Percentiles rank a stretch among this genome's conserved stretches.
phyloP scores from a whole-genome alignment of 2,888 invertebrate species.

The Amphipoea oculea region DNA sequence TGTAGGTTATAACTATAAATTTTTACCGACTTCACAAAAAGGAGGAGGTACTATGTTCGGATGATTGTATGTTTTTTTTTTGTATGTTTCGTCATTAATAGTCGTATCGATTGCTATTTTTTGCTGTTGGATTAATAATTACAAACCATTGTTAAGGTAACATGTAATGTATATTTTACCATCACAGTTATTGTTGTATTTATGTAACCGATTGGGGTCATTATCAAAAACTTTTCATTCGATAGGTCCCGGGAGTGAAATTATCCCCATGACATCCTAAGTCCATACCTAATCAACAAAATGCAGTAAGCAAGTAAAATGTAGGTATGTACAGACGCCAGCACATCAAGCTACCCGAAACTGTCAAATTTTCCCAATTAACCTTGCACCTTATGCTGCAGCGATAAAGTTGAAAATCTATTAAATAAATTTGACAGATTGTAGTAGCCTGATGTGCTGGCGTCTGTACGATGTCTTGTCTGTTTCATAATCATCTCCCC shows the following conservation, averaged over 20 bases:
- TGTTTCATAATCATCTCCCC: background rate
- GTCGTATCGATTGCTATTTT: slow-evolving; percentile 13
- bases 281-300: slow-evolving; percentile 25
- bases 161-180: slow-evolving; percentile 24
- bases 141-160: background rate
- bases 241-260: too few species aligned
- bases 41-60: too few species aligned
- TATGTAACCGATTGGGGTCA: background rate
- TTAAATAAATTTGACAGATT: too few species aligned
- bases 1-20: background rate
- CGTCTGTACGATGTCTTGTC: too few species aligned
- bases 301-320: background rate
- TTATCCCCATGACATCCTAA: too few species aligned
- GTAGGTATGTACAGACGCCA: too few species aligned
- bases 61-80: too few species aligned
- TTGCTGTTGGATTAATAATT: background rate
- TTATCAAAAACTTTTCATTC: background rate
- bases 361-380: too few species aligned
- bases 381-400: too few species aligned
- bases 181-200: background rate
- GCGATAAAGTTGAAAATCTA: too few species aligned
- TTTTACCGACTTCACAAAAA: background rate
- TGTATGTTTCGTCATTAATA: background rate
- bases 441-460: too few species aligned
- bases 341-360: too few species aligned